Base-by-base conservation (phyloP, 2,888 invertebrate species). In the Caenorhabditis afra region DNA sequence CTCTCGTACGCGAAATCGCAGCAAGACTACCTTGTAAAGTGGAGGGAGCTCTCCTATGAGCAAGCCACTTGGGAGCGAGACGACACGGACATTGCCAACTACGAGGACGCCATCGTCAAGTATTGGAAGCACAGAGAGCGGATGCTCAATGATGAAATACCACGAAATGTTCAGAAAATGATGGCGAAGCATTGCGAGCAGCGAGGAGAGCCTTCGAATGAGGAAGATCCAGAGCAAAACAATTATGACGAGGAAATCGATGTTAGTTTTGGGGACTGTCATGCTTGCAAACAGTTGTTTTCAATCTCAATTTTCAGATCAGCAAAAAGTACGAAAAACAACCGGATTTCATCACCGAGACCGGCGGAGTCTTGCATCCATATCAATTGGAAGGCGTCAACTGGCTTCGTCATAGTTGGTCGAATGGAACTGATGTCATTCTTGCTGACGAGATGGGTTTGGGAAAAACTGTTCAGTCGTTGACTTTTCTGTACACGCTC, bases 401-500 rank as follows among this genome's bases (percentile, higher is more conserved):
- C 75, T 89, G 89, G 89, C 84, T 89, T 14, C 87, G 89, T 8
- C 89, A 90, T 76, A 87, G 87, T 62, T 89, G 87, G 87, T 74
- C 81, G 3, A 95, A 96, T 90, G 95, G 94, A 23, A 98, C 96
- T 41, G 98, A 99, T 90, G 99, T 98, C 12, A 99, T 99, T 90
- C 93, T 99, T 35, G 99, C 99, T 58, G 93, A 86, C 75, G 88
- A 90, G 75, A 99, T 99, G 99, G 99, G 99, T 93, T 93, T 99
- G 58, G 99, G 99, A 41, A 99, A 99, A 93, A 99, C 99, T 7
- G 99, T 99, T 85, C 99, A 99, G 91, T 98, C 99, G 0, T 97
- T 99, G 52, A 94, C 95, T n/a, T 99, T 99, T 92, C 93, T 99
- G 22, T 95, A 98, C 91, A 97, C 98, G 0, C 93, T 99, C 2